Conservation (phyloP, 23 tunicate species). For the Halocynthia roretzi region DNA sequence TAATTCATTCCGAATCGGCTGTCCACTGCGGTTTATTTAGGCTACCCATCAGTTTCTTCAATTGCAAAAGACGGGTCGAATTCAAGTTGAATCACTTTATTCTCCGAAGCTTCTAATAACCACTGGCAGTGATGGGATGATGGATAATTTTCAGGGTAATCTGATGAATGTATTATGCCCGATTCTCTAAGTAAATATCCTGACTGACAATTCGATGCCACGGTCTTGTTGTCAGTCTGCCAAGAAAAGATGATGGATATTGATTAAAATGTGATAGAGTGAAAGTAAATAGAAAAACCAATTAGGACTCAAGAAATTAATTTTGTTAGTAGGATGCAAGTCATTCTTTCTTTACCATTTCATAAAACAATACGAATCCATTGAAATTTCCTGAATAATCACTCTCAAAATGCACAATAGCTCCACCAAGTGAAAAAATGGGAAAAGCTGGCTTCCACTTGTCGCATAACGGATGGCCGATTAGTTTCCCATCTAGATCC, state of each 20-base stretch:
- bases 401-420: constrained; percentile 1
- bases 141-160: constrained; percentile 1
- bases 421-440: neutral
- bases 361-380: neutral
- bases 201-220: neutral
- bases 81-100: neutral
- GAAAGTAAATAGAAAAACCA: no score
- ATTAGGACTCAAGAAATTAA: no score
- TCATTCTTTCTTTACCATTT: neutral
- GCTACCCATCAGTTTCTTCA: constrained; percentile 2
- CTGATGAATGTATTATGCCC: neutral
- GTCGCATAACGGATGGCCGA: neutral
- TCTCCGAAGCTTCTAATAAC: neutral
- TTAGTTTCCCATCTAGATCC: neutral
- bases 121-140: neutral
- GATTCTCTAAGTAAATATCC: neutral
- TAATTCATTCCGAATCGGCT: no score
- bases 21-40: neutral
- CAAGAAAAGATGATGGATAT: neutral
- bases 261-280: no score
- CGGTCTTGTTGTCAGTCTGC: neutral
- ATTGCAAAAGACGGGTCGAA: neutral
- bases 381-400: neutral
- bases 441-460: constrained; percentile 1
- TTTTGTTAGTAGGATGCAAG: no score